Base-by-base conservation (phyloP, 2,797 vertebrate species). In the Lates japonicus region DNA sequence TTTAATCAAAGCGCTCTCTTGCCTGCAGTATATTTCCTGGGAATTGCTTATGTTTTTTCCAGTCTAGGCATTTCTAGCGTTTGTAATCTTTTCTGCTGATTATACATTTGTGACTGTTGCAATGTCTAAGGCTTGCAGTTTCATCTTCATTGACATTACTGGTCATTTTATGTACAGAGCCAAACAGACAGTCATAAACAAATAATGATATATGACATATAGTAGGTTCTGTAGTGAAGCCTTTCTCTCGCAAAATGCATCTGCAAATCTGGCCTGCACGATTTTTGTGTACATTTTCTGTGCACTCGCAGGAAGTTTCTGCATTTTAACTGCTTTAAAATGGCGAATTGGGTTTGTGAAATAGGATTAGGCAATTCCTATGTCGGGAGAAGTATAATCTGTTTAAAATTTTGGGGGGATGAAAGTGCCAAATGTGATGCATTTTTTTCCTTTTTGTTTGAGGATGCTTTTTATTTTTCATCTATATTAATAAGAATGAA, bases 401-500 rank as follows among this genome's bases (percentile, higher is more conserved):
- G 78, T 87, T 82, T 74, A 62, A 81, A 83, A 91, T 55, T 87
- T 69, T 42, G 80, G 84, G 94, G 94, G 83, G 77, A 42, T 95
- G 94, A 96, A 96, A 90, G 83, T 94, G 83, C 84, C 89, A 93
- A 92, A 95, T 96, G 94, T 95, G 95, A 96, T 97, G 96, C 95
- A 95, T 96, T 96, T 90, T 91, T 95, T 95, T 97, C 96, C 95
- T 92, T 93, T 97, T 96, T 97, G 96, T 97, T 94, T 92, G 91
- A 94, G 93, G 93, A 93, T 95, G 94, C 91, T 96, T 97, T 98
- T 97, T 97, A 93, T 95, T 97, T 97, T 98, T 96, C 97, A 98
- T 99, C 96, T 99, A 94, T 96, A 99, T 99, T 99, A 98, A 99
- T 99, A 99, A 99, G 97, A 99, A 99, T 99, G 97, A 99, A 98